Evolutionary conservation across 92 coral and sea anemone genomes (phyloP), one percentile per base, ranked within the genome.

Genomic region (Scolanthus callimorphus): DNA sequence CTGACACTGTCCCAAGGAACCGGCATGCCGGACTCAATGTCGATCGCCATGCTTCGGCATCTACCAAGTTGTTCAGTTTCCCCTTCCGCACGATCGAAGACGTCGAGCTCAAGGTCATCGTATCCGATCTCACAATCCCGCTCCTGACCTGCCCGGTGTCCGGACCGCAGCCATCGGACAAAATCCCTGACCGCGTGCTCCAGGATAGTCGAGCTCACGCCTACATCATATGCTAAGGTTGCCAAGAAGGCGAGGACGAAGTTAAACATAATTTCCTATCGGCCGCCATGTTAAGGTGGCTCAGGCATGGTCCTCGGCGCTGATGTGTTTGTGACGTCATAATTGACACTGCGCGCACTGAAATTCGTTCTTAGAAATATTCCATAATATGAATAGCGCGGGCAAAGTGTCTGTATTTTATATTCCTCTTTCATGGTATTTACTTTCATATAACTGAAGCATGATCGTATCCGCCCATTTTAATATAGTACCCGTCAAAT

Each of bases 121-220:
- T 56, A 30, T 55, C 63, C 75, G 11, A 25, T 39, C 31, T 68
- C 75, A 37, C 75, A 56, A 26, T 68, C 75, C 1, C 39, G 64
- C 20, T 66, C 73, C 43, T 45, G 55, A 2, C 59, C 51, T 4
- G 62, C 17, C 26, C 54, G 47, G n/a, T n/a, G n/a, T 8, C 59
- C 61, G 11, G 61, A 13, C 21, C 57, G 51, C 8, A 47, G 20
- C 43, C 47, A 44, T 1, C 47, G 17, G 13, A 47, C 62, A 21
- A 56, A 25, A 52, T 57, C 22, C 37, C 58, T 25, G 11, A 46
- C 45, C 20, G 51, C 54, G 43, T 58, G 65, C 56, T 68, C 57
- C 25, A 68, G 58, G 29, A 6, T 56, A 27, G 41, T 47, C 13
- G 56, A 9, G 3, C 64, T 30, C 15, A 11, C 22, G 24, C 17